Evolutionary conservation across 2,888 invertebrate genomes (phyloP), one percentile per base, ranked within the genome.

Genomic region (Lasioglossum calceatum): DNA sequence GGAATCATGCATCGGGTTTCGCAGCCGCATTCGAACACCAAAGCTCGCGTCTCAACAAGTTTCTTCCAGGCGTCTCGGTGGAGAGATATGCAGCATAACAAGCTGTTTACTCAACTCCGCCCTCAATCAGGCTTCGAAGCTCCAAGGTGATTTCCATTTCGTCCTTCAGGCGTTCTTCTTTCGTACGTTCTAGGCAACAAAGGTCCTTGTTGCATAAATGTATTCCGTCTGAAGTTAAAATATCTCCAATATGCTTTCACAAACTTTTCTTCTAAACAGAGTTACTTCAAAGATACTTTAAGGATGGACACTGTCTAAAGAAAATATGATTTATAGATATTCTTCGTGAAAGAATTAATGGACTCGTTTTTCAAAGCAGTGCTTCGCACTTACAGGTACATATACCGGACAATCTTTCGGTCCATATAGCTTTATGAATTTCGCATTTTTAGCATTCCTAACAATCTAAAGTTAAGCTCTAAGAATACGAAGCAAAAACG

Each of bases 71-170:
- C 44, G 70, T 39, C 70, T 75, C 76, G 50, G 77, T 81, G 44
- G 72, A 64, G 61, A 72, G 76, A 77, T 81, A 81, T 81, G 76
- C 81, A 73, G 42, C 81, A 79, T 79, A 83, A 83, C 81, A 75
- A 80, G 83, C 58, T 83, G 75, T 83, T 83, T 83, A 79, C 58
- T 83, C 80, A 75, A 39, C 44, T 27, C 39, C 54, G 2, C 74
- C 70, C 70, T 70, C 70, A 70, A 70, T 70, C 70, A 70, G 70
- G 47, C 27, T 73, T 36, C 70, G 23, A 7, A 44, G 27, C 47
- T 47, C 70, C n/a, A 39, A 50, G 70, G 58, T 75, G 80, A 84
- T 84, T 81, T 81, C 84, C 82, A 77, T 81, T 70, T 10, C 39
- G 70, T 39, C 70, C 39, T 39, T 70, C 70, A 12, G 23, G 23